These are phyloP conservation scores for Rallus crepitans DNA, from an alignment of 2,797 vertebrate genomes.

Conservation along the genomic window DNA sequence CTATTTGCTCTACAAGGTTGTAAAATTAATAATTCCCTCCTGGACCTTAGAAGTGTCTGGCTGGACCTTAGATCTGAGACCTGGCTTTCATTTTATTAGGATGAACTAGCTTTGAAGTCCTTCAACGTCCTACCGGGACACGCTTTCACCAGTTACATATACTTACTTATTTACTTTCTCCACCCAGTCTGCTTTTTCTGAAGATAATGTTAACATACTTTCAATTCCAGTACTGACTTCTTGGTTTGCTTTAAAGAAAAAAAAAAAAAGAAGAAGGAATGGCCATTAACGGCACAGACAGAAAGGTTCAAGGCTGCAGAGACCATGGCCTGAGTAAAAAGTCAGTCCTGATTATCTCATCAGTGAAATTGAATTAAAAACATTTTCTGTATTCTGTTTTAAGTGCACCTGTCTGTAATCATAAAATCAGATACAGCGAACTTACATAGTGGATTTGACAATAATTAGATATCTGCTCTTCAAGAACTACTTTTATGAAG, in stretches of 20 bases:
- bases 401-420: conserved; percentile 47
- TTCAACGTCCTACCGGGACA: neutral
- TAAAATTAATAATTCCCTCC: conserved; percentile 11
- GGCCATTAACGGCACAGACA: neutral
- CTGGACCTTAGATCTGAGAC: neutral
- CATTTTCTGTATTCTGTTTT: conserved; percentile 21
- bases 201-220: neutral
- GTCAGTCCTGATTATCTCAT: conserved; percentile 13
- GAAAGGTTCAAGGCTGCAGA: neutral
- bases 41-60: neutral
- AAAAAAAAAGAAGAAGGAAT: neutral
- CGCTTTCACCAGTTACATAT: neutral
- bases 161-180: neutral
- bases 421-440: conserved; percentile 11
- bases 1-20: neutral
- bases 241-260: neutral
- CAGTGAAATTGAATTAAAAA: conserved; percentile 41
- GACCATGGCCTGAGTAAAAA: neutral
- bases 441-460: conserved; percentile 43
- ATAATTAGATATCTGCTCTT: conserved; percentile 49
- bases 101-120: conserved; percentile 16
- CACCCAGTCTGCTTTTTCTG: neutral
- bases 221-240: neutral
- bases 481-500: conserved; percentile 9
- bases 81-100: neutral